Evolutionary conservation across 2,797 vertebrate genomes (phyloP).

Genomic region (Darevskia mixta): DNA sequence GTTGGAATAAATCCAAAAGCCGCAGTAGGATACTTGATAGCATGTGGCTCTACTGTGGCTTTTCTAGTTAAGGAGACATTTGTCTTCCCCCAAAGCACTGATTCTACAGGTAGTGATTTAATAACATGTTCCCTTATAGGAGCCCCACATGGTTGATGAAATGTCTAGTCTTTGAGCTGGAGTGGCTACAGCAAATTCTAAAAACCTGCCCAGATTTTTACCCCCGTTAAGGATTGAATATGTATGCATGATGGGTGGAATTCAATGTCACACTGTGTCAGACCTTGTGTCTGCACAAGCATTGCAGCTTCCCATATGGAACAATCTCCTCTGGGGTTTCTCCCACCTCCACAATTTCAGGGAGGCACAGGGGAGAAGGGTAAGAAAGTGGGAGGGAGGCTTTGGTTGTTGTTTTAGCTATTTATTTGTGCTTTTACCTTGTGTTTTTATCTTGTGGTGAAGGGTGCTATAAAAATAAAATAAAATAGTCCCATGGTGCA

Average conservation of each 20-base stretch:
- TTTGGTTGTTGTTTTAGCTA: too few relatives aligned
- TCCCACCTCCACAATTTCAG: too few relatives aligned
- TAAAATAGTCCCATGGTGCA: too few relatives aligned
- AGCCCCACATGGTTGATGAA: background rate
- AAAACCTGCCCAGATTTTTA: fast-evolving
- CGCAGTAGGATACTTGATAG: background rate
- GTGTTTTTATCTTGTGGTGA: too few relatives aligned
- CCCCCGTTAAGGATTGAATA: background rate
- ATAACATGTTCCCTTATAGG: background rate
- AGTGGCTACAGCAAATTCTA: background rate
- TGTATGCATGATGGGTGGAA: background rate
- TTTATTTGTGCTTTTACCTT: too few relatives aligned
- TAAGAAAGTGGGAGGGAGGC: too few relatives aligned
- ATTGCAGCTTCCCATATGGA: too few relatives aligned
- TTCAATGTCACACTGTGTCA: too few relatives aligned
- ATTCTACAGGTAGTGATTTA: slow-evolving; percentile 14
- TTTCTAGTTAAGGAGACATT: slow-evolving; percentile 18
- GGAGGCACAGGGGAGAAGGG: too few relatives aligned
- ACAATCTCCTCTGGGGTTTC: too few relatives aligned
- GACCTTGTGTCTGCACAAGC: too few relatives aligned
- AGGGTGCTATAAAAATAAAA: too few relatives aligned
- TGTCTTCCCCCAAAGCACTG: slow-evolving; percentile 30
- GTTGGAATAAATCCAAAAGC: background rate
- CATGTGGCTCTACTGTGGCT: background rate
- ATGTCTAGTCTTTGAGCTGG: slow-evolving; percentile 12